Evolutionary conservation across 2,888 invertebrate species (phyloP).

Genomic region (Mayetiola destructor): DNA sequence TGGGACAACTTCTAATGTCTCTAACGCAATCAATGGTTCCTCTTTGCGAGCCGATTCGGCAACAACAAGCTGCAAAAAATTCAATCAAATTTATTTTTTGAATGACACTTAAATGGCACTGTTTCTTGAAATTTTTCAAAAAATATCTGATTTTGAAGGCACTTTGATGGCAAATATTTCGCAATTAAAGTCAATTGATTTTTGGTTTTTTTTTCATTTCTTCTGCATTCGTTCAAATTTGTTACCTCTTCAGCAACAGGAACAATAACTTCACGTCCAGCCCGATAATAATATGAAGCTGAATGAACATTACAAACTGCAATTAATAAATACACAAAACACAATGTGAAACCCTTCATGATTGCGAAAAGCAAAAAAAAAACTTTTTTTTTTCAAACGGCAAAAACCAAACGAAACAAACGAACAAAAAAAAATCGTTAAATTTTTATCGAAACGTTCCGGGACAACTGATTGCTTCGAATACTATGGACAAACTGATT

Average conservation of each 20-base stretch:
- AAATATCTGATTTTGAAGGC: neutral
- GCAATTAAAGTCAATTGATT: no score
- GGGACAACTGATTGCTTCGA: neutral
- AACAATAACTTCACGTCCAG: constrained; percentile 3
- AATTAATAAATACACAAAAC: neutral
- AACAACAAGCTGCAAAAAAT: no score
- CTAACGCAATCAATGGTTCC: neutral
- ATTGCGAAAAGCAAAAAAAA: neutral
- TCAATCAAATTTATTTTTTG: no score
- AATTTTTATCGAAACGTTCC: neutral
- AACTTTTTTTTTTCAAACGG: neutral
- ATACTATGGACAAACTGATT: constrained; percentile 1
- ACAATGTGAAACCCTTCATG: neutral
- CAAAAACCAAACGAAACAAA: neutral
- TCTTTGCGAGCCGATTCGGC: neutral
- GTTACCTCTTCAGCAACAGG: neutral
- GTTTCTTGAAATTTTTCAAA: neutral
- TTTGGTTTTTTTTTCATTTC: constrained; percentile 1
- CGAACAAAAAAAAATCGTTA: neutral
- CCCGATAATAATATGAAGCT: constrained; percentile 12
- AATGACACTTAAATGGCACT: no score
- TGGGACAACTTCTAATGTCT: neutral
- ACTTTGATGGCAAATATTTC: no score
- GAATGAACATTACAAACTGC: neutral
- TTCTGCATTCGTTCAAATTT: no score